Percentiles rank a stretch among this genome's conserved stretches.
Evolutionary conservation across 2,113 vertebrate genomes (phyloP).

Genomic region (Equus quagga): DNA sequence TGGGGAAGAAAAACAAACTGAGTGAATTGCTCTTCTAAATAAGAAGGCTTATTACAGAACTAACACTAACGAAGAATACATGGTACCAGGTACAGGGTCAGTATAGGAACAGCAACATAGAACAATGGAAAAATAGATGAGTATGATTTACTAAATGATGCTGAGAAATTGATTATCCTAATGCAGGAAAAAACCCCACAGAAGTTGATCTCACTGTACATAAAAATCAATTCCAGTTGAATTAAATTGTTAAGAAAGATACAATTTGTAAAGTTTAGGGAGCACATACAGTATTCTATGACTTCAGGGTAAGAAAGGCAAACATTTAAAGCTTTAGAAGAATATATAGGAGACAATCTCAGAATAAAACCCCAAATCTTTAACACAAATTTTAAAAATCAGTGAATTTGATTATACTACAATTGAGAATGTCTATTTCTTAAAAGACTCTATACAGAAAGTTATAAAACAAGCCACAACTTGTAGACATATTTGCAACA

Average conservation of each 20-base stretch:
- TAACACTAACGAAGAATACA: not conserved
- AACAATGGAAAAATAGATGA: not conserved
- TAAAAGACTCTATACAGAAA: not conserved
- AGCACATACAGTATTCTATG: not conserved
- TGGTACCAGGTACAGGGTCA: not conserved
- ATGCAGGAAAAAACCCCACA: not conserved
- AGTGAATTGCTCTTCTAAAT: not conserved
- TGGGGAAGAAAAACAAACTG: not conserved
- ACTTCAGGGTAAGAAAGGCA: not conserved
- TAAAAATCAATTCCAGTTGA: not conserved
- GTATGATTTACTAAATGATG: not conserved
- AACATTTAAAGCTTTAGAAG: not conserved
- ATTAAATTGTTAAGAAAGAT: not conserved
- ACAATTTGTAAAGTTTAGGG: not conserved
- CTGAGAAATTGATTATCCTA: not conserved
- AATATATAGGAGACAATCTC: not conserved
- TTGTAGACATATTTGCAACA: not conserved
- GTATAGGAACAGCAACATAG: not conserved
- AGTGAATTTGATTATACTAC: not conserved
- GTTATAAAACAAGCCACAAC: not conserved
- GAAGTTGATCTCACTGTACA: not conserved
- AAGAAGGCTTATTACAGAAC: not conserved
- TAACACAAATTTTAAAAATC: not conserved
- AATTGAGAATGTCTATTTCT: not conserved
- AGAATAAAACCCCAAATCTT: not conserved